phyloP scores from a whole-genome alignment of 2,113 vertebrate species.

The Triplophysa dalaica region DNA sequence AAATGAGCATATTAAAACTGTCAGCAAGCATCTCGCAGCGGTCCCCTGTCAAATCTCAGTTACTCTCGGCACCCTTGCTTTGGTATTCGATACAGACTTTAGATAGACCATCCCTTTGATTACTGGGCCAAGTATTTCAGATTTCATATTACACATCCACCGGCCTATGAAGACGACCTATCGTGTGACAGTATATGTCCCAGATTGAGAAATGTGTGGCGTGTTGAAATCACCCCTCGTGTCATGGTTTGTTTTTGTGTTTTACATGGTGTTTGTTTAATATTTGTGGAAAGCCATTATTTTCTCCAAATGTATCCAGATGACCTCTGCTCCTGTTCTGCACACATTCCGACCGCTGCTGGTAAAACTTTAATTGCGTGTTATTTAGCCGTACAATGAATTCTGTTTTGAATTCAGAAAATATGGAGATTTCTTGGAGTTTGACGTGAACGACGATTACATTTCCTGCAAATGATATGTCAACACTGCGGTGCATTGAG shows the following conservation, averaged over 20 bases:
- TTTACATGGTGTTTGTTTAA: constrained; percentile 8
- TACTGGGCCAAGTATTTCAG: constrained; percentile 32
- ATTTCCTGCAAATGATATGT: background rate
- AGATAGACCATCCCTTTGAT: constrained; percentile 43
- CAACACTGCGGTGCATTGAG: constrained; percentile 5
- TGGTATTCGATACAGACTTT: constrained; percentile 42
- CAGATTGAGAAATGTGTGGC: constrained; percentile 22
- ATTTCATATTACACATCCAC: constrained; percentile 34
- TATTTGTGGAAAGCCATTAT: constrained; percentile 22
- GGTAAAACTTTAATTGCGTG: background rate
- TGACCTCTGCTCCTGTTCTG: constrained; percentile 30
- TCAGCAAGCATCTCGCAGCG: background rate
- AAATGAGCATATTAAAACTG: constrained; percentile 9
- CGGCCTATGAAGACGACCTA: constrained; percentile 9
- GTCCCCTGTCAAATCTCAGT: constrained; percentile 21
- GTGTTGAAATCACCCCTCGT: background rate
- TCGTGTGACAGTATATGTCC: background rate
- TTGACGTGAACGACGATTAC: background rate
- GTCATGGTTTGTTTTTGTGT: constrained; percentile 12
- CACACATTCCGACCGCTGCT: background rate
- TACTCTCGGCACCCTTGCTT: constrained; percentile 11
- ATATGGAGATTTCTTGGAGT: background rate
- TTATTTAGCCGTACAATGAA: constrained; percentile 1
- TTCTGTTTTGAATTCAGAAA: constrained; percentile 26
- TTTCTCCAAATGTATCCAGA: background rate